Base-by-base conservation (phyloP, 2,797 vertebrate species). In the Smutsia gigantea region DNA sequence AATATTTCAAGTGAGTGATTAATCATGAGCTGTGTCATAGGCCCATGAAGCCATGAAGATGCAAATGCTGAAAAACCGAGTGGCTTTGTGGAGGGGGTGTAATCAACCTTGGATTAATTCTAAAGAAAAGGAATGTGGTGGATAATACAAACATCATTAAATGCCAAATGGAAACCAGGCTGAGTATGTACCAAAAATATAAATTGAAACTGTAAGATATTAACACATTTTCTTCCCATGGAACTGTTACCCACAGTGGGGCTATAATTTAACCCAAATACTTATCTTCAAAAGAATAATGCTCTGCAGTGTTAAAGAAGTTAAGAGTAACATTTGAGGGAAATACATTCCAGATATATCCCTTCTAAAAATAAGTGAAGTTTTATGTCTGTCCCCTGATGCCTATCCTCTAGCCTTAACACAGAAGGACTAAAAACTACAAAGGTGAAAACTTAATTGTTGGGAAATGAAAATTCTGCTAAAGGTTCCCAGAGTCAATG, bases 1-100 rank as follows among this genome's bases (percentile, higher is more conserved):
- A 96, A 87, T 49, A 78, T 72, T 75, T 79, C 61, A 91, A 96
- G 39, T 63, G 55, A 79, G 64, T 77, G 74, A 96, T 96, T 83
- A 97, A 89, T 97, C 86, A 91, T 21, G 57, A 93, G 64, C 69
- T 87, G 51, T 87, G 37, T 93, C 86, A 42, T 10, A 78, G 29
- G 63, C 25, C 71, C 10, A 69, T 11, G 55, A 72, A 94, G 74
- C 18, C 13, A 77, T 12, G 69, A 94, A 77, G 74, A 95, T 23
- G 57, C 69, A 64, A 74, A 92, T 68, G 82, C 29, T 53, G 66
- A 42, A 82, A 79, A 83, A 66, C 17, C 0, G 2, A 95, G 49
- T 75, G 31, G 77, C 63, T 88, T 59, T 86, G 85, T 57, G 82
- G 93, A 95, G 53, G 85, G 95, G 91, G 51, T 53, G 31, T 39